These are phyloP conservation scores for Erebia palarica DNA, from an alignment of 2,888 invertebrate species.

Conservation along the genomic window DNA sequence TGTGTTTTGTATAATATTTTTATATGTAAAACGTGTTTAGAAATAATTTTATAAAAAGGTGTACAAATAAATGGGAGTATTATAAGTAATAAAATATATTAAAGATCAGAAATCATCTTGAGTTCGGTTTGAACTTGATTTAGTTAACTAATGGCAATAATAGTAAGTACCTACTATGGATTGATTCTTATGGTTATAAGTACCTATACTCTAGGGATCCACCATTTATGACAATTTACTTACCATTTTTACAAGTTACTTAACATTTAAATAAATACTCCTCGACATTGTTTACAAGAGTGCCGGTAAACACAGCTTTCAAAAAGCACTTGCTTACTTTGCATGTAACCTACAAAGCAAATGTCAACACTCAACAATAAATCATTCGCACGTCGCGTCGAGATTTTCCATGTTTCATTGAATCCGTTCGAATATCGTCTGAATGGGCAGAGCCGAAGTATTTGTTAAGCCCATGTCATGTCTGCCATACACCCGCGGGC, in stretches of 20 bases:
- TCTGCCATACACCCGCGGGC: constrained; percentile 4
- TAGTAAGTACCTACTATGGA: no score
- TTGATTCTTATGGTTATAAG: no score
- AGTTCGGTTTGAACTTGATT: no score
- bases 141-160: no score
- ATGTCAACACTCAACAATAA: constrained; percentile 17
- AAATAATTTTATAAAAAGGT: no score
- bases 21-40: no score
- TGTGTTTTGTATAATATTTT: no score
- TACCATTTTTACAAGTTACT: neutral
- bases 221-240: no score
- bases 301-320: constrained; percentile 1
- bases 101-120: no score
- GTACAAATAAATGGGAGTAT: no score
- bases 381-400: constrained; percentile 10
- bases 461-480: neutral
- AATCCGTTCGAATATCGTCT: neutral
- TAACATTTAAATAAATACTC: neutral
- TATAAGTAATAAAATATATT: no score
- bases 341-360: constrained; percentile 8
- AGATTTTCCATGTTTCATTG: constrained; percentile 11
- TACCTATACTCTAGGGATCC: no score
- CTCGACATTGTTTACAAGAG: neutral
- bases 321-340: constrained; percentile 14
- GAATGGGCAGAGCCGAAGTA: constrained; percentile 1